These are phyloP conservation scores for Chlorops oryzae DNA, from an alignment of 1,140 invertebrate genomes.

Conservation along the genomic window DNA sequence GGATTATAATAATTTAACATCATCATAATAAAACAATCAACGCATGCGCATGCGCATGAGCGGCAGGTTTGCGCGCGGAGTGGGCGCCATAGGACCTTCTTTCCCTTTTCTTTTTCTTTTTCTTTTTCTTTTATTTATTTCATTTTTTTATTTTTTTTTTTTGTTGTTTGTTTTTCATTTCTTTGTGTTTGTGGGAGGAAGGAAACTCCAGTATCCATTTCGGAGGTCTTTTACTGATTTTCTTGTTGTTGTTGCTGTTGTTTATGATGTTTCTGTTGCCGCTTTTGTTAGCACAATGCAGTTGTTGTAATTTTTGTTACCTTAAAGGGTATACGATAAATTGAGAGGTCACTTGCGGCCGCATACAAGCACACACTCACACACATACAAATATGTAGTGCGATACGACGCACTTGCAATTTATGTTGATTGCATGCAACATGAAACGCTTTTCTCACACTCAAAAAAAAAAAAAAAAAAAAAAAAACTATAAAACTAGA, in stretches of 20 bases:
- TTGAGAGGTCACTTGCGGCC: conserved; percentile 48
- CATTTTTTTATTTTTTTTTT: background rate
- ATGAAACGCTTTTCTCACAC: too few relatives aligned
- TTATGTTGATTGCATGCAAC: too few relatives aligned
- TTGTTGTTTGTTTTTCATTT: conserved; percentile 5
- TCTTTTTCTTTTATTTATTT: background rate
- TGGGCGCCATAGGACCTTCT: conserved; percentile 8
- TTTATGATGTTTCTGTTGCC: conserved; percentile 2
- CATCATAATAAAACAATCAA: conserved; percentile 49
- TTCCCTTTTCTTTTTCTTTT: background rate
- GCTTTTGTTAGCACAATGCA: background rate
- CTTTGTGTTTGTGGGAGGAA: too few relatives aligned
- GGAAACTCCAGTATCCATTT: too few relatives aligned
- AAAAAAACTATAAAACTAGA: too few relatives aligned
- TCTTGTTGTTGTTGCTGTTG: background rate
- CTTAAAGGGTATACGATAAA: conserved; percentile 45
- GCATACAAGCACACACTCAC: too few relatives aligned
- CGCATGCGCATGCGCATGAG: conserved; percentile 16
- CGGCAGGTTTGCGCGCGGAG: too few relatives aligned
- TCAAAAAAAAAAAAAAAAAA: too few relatives aligned
- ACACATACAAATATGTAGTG: too few relatives aligned
- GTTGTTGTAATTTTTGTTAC: background rate
- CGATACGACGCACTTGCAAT: too few relatives aligned
- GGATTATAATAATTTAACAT: conserved; percentile 49
- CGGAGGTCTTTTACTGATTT: background rate